Evolutionary conservation across 2,888 invertebrate genomes (phyloP), one percentile per base, ranked within the genome.

Genomic region (Augochlorella aurata): DNA sequence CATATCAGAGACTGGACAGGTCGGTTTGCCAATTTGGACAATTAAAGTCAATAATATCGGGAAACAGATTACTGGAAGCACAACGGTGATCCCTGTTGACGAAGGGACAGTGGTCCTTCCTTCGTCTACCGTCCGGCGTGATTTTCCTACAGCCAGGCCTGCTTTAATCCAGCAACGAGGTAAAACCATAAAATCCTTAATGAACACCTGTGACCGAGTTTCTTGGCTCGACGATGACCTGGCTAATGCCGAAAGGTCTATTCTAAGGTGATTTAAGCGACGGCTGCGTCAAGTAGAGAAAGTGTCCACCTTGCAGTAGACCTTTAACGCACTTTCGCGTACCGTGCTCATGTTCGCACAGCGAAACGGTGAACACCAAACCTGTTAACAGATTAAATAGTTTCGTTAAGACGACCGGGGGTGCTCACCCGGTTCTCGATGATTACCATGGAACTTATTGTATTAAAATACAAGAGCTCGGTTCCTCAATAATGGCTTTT

Each of bases 31-130:
- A 87, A 87, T 87, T 87, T 85, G 54, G 89, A 91, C 89, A 91
- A 90, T 89, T 88, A 89, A 91, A 92, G 92, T 92, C 91, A 91
- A 82, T 84, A 88, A 90, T 89, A 90, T 87, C 86, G 87, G 82
- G 89, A 92, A 92, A 92, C 91, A 90, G 90, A 91, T 91, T 89
- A 89, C 45, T 7, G 7, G 38, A 61, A 72, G 69, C 67, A 45
- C 49, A 63, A 77, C 16, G 69, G 82, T 81, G 69, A 85, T 81
- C 84, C 83, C 74, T 16, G 69, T 50, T 58, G 47, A 67, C 52
- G 58, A 72, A 66, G 29, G 49, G 50, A 29, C 29, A 2, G 29
- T 38, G 52, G 18, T 29, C n/a, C 18, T n/a, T n/a, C n/a, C 21
- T 18, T 21, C 2, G 16, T 12, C n/a, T n/a, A 8, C 14, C 18